A percentile compares a stretch with the other conserved stretches of the same genome.
phyloP scores from a whole-genome alignment of 2,113 vertebrate genomes.

The Calonectris borealis region DNA sequence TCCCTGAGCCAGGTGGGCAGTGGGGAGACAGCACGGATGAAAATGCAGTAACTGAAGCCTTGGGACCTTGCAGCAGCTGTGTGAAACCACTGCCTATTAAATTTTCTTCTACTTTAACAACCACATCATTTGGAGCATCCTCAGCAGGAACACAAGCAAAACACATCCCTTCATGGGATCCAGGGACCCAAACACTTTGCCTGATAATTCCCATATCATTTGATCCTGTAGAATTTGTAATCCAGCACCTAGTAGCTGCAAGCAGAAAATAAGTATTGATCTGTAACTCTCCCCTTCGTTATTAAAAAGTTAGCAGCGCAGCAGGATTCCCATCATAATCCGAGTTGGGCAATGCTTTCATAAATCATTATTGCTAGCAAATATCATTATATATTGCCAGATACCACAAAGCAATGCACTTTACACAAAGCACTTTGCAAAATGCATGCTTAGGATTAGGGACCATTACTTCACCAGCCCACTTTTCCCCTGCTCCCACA shows the following conservation, averaged over 20 bases:
- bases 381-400: neutral
- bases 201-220: neutral
- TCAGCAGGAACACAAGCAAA: neutral
- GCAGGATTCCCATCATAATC: neutral
- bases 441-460: neutral
- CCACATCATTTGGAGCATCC: neutral
- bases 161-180: neutral
- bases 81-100: neutral
- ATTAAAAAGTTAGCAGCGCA: neutral
- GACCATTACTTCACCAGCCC: neutral
- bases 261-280: neutral
- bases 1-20: neutral
- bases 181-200: neutral
- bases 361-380: neutral
- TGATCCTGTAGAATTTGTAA: neutral
- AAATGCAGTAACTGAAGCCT: neutral
- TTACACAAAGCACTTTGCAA: neutral
- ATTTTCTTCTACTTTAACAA: neutral
- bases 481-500: neutral
- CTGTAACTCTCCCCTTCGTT: neutral
- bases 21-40: neutral
- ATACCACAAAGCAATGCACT: neutral
- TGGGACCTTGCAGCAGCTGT: neutral
- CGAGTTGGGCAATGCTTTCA: neutral
- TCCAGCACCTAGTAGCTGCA: neutral